Evolutionary conservation across 2,797 vertebrate genomes (phyloP).

Genomic region (Manis crassicaudata): DNA sequence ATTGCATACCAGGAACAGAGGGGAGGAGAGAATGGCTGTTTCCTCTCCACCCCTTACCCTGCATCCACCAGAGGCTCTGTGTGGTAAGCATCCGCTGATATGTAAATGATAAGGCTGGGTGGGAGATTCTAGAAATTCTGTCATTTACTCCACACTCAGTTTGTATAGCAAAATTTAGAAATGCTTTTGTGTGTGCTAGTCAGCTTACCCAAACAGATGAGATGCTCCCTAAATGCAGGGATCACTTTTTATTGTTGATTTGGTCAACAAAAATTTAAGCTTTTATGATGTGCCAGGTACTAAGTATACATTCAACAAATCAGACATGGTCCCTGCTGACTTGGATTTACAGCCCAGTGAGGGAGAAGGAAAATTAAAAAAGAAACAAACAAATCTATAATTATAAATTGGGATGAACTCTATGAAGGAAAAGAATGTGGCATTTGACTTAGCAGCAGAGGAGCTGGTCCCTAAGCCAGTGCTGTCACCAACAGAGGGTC

Average conservation of each 20-base stretch:
- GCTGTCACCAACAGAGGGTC: background rate
- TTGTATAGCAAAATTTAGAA: background rate
- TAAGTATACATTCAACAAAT: background rate
- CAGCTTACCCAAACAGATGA: background rate
- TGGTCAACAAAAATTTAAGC: background rate
- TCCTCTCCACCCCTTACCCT: too few relatives aligned
- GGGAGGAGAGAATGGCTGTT: too few relatives aligned
- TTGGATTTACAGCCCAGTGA: background rate
- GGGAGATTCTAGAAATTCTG: too few relatives aligned
- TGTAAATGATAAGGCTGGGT: too few relatives aligned
- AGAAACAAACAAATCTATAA: background rate
- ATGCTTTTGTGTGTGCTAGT: background rate
- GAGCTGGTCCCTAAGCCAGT: background rate
- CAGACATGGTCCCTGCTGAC: background rate
- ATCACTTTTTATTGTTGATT: background rate
- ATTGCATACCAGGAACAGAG: too few relatives aligned
- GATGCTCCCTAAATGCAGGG: background rate
- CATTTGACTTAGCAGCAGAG: background rate
- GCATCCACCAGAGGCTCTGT: too few relatives aligned
- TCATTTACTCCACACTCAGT: background rate
- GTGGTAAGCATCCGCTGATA: too few relatives aligned
- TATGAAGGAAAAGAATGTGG: background rate
- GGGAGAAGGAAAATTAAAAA: background rate
- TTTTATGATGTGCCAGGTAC: background rate
- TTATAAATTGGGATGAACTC: background rate